Evolutionary conservation across 1,140 invertebrate genomes (phyloP).

Genomic region (Neodiprion virginianus): DNA sequence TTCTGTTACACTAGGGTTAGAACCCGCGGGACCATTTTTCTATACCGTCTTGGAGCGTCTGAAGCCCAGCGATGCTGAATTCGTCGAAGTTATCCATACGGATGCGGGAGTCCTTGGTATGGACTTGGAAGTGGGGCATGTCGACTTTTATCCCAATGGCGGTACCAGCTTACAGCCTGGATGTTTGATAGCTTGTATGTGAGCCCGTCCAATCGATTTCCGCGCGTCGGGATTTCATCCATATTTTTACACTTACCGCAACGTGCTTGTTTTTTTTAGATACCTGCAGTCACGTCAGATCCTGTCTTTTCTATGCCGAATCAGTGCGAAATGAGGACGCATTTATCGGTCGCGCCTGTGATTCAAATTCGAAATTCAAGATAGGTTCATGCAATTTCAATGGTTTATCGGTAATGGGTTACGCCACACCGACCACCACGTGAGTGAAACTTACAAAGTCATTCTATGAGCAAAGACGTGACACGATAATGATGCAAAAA

Average conservation of each 20-base stretch:
- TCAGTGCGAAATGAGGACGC: conserved; percentile 54
- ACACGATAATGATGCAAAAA: conserved; percentile 19
- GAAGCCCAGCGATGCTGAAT: conserved; percentile 55
- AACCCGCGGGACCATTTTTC: conserved; percentile 60
- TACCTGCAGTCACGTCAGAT: conserved; percentile 70
- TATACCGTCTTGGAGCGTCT: conserved; percentile 28
- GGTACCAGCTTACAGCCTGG: conserved; percentile 69
- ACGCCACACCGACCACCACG: conserved; percentile 28
- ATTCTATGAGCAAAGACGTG: too few species aligned
- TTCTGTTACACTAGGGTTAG: conserved; percentile 49
- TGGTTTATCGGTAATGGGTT: conserved; percentile 34
- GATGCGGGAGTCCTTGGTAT: conserved; percentile 67
- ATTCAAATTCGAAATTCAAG: conserved; percentile 1
- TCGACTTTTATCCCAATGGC: conserved; percentile 72
- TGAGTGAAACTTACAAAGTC: conserved; percentile 21
- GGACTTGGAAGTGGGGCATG: conserved; percentile 61
- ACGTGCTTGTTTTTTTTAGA: conserved; percentile 52
- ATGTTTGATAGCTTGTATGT: conserved; percentile 45
- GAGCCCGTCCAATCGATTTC: neutral
- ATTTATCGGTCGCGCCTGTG: conserved; percentile 52
- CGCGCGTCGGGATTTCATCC: neutral
- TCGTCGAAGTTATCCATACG: conserved; percentile 70
- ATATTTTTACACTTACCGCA: neutral
- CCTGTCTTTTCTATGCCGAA: conserved; percentile 69
- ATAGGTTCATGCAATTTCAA: conserved; percentile 25